Percentiles rank a stretch among this genome's conserved stretches.
Conservation (phyloP, 1,140 invertebrate genomes). For the Acromyrmex heyeri region DNA sequence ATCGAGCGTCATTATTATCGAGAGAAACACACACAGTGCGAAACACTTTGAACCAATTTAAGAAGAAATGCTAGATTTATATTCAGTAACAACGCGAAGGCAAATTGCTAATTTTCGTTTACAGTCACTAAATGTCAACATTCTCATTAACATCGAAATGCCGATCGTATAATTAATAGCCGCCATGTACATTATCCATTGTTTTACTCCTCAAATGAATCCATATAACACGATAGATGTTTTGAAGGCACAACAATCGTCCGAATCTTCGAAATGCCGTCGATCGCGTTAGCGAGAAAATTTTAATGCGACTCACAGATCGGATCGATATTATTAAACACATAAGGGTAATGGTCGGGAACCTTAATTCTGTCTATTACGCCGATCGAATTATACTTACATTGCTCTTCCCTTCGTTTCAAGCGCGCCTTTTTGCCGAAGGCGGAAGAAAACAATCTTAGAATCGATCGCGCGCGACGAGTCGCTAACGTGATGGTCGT, state of each 20-base stretch:
- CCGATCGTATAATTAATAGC: slow-evolving; percentile 52
- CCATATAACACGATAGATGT: slow-evolving; percentile 59
- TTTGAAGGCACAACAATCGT: slow-evolving; percentile 51
- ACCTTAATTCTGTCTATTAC: background rate
- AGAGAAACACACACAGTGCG: background rate
- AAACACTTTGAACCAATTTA: background rate
- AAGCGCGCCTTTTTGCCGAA: background rate
- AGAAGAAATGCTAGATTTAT: background rate
- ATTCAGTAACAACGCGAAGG: background rate
- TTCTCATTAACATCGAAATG: slow-evolving; percentile 21
- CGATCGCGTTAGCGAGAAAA: slow-evolving; percentile 31
- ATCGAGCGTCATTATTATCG: background rate
- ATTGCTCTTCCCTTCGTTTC: slow-evolving; percentile 20
- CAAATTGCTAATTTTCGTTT: slow-evolving; percentile 18
- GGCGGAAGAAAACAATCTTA: slow-evolving; percentile 23
- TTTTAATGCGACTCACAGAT: background rate
- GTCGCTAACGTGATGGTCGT: slow-evolving; percentile 38
- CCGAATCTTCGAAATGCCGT: slow-evolving; percentile 28
- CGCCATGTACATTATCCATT: slow-evolving; percentile 66
- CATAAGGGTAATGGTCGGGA: background rate
- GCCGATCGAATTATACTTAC: slow-evolving; percentile 20
- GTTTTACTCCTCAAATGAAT: slow-evolving; percentile 52
- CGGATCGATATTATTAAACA: slow-evolving; percentile 3
- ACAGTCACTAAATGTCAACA: background rate
- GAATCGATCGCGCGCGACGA: slow-evolving; percentile 26